Percentiles rank a stretch among this genome's conserved stretches.
These are phyloP conservation scores for Podarcis muralis DNA, from an alignment of 2,113 vertebrate species.

Conservation along the genomic window DNA sequence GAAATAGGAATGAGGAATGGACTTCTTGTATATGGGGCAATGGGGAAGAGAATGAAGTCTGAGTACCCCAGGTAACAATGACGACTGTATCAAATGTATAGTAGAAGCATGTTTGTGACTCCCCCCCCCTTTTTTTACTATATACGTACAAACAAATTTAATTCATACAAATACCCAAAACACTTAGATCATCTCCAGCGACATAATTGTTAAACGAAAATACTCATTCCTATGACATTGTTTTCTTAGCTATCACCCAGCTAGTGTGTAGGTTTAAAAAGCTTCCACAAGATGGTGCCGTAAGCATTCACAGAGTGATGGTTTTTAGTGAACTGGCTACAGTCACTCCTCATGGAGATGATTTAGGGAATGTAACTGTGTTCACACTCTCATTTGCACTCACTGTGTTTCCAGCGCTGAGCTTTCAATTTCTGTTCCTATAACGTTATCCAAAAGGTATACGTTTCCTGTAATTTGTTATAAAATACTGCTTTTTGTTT, in stretches of 20 bases:
- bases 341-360: background rate
- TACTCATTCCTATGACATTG: background rate
- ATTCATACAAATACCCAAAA: background rate
- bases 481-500: too few relatives aligned
- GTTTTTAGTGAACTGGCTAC: background rate
- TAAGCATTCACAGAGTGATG: background rate
- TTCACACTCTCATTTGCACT: too few relatives aligned
- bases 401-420: too few relatives aligned
- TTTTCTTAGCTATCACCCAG: background rate
- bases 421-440: too few relatives aligned
- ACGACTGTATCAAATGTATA: background rate
- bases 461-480: too few relatives aligned
- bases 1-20: background rate
- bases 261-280: rapidly evolving
- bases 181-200: background rate
- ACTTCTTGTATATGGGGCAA: background rate
- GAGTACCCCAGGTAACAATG: background rate
- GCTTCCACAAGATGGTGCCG: constrained; percentile 54
- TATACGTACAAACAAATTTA: background rate
- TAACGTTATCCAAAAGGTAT: too few relatives aligned
- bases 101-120: background rate
- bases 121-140: background rate
- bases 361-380: background rate
- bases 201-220: background rate
- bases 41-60: background rate